Percentiles rank a stretch among this genome's conserved stretches.
Evolutionary conservation across 2,888 invertebrate species (phyloP).

Genomic region (Drosophila subsilvestris): DNA sequence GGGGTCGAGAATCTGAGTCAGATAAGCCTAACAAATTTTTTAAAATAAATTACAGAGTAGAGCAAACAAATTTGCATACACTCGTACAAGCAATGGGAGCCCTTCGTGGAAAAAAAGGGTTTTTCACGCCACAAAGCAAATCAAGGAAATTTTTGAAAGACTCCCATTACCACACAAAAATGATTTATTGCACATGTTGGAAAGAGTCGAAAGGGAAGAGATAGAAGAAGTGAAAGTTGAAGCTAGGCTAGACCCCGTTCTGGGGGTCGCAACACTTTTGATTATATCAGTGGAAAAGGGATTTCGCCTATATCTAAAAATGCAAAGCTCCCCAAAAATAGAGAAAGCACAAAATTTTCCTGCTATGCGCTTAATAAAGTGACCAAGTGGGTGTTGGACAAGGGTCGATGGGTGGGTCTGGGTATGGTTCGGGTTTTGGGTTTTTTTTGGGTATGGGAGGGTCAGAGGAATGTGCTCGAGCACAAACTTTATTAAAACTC

Average conservation of each 20-base stretch:
- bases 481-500: slow-evolving; percentile 79
- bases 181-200: slow-evolving; percentile 74
- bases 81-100: slow-evolving; percentile 40
- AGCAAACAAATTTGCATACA: slow-evolving; percentile 78
- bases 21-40: slow-evolving; percentile 80
- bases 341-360: slow-evolving; percentile 42
- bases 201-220: slow-evolving; percentile 6
- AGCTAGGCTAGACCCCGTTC: slow-evolving; percentile 45
- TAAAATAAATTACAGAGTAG: slow-evolving; percentile 78
- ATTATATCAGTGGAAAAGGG: slow-evolving; percentile 69
- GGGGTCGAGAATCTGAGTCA: slow-evolving; percentile 43
- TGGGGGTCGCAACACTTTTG: slow-evolving; percentile 72
- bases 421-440: slow-evolving; percentile 15
- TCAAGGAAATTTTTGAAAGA: slow-evolving; percentile 74
- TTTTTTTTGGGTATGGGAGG: slow-evolving; percentile 34
- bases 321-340: slow-evolving; percentile 52
- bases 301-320: slow-evolving; percentile 47
- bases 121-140: slow-evolving; percentile 78
- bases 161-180: slow-evolving; percentile 49
- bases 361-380: slow-evolving; percentile 76
- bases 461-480: slow-evolving; percentile 67
- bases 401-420: slow-evolving; percentile 3
- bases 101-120: slow-evolving; percentile 40
- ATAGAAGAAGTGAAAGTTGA: slow-evolving; percentile 9
- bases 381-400: slow-evolving; percentile 49